A percentile compares a stretch with the other conserved stretches of the same genome.
These are phyloP conservation scores for Chrysolina oricalcia DNA, from an alignment of 2,888 invertebrate species.

Conservation along the genomic window DNA sequence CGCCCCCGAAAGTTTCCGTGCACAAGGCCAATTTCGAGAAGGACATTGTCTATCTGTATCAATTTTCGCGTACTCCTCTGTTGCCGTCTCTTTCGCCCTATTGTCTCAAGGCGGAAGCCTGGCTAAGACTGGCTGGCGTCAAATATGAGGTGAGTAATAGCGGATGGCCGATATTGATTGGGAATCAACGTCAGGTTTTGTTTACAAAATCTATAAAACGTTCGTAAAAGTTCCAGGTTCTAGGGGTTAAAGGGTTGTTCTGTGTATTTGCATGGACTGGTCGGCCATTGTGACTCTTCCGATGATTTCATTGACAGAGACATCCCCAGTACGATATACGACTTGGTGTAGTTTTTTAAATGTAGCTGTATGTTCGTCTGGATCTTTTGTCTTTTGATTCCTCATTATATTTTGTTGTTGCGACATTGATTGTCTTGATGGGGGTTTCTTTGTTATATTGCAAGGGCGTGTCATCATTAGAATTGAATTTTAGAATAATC, in stretches of 20 bases:
- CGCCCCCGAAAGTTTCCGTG: slow-evolving; percentile 84
- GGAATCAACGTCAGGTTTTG: not conserved
- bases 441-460: not conserved
- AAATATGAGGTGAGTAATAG: slow-evolving; percentile 89
- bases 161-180: not conserved
- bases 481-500: not conserved
- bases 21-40: slow-evolving; percentile 93
- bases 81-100: slow-evolving; percentile 93
- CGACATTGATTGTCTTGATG: not conserved
- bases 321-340: not conserved
- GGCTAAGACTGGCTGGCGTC: slow-evolving; percentile 92
- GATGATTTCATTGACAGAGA: not conserved
- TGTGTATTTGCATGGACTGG: not conserved
- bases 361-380: not conserved
- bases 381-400: not conserved
- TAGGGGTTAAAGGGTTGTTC: not conserved
- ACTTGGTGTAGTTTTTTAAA: not conserved
- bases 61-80: slow-evolving; percentile 92
- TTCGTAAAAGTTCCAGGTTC: not conserved
- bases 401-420: not conserved
- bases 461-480: slow-evolving; percentile 19
- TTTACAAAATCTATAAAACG: not conserved
- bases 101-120: slow-evolving; percentile 96
- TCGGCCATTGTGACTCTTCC: slow-evolving; percentile 15
- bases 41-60: slow-evolving; percentile 94